phyloP scores from a whole-genome alignment of 2,888 invertebrate species.

The Macrosiphum euphorbiae region DNA sequence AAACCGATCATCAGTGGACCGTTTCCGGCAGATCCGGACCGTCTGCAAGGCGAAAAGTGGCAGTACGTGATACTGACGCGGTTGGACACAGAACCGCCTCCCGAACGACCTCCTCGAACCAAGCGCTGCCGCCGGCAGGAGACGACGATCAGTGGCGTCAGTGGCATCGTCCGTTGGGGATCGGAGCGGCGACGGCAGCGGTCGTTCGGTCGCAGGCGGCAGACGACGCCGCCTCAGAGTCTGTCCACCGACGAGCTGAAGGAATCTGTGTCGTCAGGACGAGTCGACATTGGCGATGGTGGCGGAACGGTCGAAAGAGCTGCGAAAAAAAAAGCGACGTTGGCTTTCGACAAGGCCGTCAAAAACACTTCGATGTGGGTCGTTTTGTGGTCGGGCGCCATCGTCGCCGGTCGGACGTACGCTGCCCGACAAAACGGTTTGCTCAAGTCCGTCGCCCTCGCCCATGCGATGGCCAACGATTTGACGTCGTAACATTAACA shows the following conservation, averaged over 20 bases:
- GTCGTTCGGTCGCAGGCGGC: background rate
- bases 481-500: background rate
- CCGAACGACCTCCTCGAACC: constrained; percentile 40
- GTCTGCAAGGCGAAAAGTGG: constrained; percentile 57
- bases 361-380: background rate
- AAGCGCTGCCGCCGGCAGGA: background rate
- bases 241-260: background rate
- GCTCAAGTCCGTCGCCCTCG: background rate
- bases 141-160: background rate
- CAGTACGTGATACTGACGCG: constrained; percentile 55
- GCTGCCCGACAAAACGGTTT: background rate
- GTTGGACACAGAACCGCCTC: constrained; percentile 53
- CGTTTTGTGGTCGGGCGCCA: background rate
- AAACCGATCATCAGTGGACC: constrained; percentile 56
- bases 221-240: background rate
- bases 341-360: background rate
- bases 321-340: background rate
- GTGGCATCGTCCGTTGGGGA: background rate
- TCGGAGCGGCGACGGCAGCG: constrained; percentile 5
- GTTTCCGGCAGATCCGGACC: constrained; percentile 51
- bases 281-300: background rate
- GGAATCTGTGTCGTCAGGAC: background rate
- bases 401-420: background rate
- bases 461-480: background rate
- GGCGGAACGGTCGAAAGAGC: background rate